A percentile compares a stretch with the other conserved stretches of the same genome.
Evolutionary conservation across 1,140 invertebrate genomes (phyloP).

Genomic region (Rhagoletis pomonella): DNA sequence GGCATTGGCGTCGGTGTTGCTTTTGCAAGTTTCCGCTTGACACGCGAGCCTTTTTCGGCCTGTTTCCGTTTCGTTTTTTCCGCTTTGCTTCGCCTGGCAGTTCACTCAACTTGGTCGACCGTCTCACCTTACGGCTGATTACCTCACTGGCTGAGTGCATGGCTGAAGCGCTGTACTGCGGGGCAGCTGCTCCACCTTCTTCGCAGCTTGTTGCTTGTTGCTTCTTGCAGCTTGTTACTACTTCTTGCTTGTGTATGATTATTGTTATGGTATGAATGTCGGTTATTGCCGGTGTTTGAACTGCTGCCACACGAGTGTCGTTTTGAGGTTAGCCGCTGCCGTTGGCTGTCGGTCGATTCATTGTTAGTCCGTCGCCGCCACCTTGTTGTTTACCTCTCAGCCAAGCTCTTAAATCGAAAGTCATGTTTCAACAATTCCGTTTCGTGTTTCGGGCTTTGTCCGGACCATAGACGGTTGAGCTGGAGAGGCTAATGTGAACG

Average conservation of each 20-base stretch:
- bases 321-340: conserved; percentile 8
- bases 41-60: conserved; percentile 20
- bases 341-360: neutral
- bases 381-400: neutral
- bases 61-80: conserved; percentile 13
- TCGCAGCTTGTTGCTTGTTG: conserved; percentile 23
- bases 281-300: conserved; percentile 21
- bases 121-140: neutral
- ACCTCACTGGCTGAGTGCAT: neutral
- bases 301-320: conserved; percentile 39
- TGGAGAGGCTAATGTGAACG: neutral
- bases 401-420: conserved; percentile 39
- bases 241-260: too few relatives aligned
- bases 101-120: conserved; percentile 18
- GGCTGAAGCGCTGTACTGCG: neutral
- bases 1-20: neutral
- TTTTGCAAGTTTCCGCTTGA: conserved; percentile 22
- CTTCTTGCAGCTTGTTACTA: conserved; percentile 27
- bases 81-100: neutral
- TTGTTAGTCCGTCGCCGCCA: neutral
- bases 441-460: neutral
- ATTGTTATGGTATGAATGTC: neutral
- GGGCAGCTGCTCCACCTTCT: neutral
- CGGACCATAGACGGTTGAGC: neutral
- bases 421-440: conserved; percentile 14